phyloP scores from a whole-genome alignment of 2,113 vertebrate genomes.

The Sapayoa aenigma region DNA sequence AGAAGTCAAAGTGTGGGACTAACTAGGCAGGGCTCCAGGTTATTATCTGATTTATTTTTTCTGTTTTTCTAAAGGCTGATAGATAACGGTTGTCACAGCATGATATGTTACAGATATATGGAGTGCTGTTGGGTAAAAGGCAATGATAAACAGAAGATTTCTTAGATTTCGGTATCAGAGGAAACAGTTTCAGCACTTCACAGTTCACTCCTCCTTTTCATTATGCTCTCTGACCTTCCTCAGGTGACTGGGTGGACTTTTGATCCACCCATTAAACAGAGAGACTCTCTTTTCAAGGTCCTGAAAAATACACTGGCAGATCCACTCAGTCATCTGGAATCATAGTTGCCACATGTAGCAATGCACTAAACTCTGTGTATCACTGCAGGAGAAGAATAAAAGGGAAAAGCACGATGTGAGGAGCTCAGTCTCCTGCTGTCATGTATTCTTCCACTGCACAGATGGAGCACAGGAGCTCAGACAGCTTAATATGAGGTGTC shows the following conservation, averaged over 20 bases:
- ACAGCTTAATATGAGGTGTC: not conserved
- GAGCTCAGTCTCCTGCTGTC: not conserved
- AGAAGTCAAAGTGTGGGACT: not conserved
- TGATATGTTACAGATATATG: fast-evolving
- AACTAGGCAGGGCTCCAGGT: not conserved
- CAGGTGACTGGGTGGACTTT: not conserved
- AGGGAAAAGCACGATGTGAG: not conserved
- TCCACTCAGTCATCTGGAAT: not conserved
- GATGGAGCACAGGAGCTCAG: not conserved
- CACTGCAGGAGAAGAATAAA: not conserved
- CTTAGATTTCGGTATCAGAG: not conserved
- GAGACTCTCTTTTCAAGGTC: not conserved
- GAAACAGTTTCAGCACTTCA: not conserved
- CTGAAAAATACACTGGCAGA: not conserved
- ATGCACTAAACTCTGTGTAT: not conserved
- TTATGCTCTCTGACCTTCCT: not conserved
- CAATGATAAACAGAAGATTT: not conserved
- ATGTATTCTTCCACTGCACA: not conserved
- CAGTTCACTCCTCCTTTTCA: not conserved
- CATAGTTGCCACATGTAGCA: not conserved
- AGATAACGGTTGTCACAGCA: not conserved
- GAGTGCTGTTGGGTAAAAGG: not conserved
- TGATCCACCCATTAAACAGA: not conserved
- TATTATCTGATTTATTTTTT: not conserved
- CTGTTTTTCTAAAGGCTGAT: not conserved